phyloP scores from a whole-genome alignment of 2,797 vertebrate species.

The Geotrypetes seraphini region DNA sequence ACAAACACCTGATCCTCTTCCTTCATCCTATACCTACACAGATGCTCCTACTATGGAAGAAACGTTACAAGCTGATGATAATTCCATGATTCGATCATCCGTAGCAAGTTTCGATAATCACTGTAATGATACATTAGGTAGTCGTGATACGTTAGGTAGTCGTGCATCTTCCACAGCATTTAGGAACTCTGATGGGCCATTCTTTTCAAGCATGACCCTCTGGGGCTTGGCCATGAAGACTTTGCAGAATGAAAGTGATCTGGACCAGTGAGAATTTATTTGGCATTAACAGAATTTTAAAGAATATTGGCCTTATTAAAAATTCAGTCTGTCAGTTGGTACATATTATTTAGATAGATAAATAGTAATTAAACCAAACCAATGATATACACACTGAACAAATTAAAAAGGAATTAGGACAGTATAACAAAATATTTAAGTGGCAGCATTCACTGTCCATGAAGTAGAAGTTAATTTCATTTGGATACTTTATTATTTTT shows the following conservation, averaged over 20 bases:
- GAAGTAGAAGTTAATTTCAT: too few species aligned
- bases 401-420: too few species aligned
- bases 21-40: constrained; percentile 37
- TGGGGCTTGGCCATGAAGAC: constrained; percentile 92
- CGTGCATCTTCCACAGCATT: constrained; percentile 32
- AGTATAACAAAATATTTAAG: too few species aligned
- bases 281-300: not conserved
- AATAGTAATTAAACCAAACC: too few species aligned
- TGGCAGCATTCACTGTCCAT: too few species aligned
- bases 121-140: constrained; percentile 40
- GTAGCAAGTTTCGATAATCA: constrained; percentile 51
- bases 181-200: constrained; percentile 64
- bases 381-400: too few species aligned
- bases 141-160: constrained; percentile 36
- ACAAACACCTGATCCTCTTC: constrained; percentile 40
- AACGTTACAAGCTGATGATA: constrained; percentile 23
- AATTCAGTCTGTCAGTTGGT: too few species aligned
- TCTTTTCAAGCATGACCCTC: constrained; percentile 80
- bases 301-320: too few species aligned
- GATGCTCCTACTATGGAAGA: constrained; percentile 28
- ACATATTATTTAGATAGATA: too few species aligned
- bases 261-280: constrained; percentile 48
- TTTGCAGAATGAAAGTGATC: constrained; percentile 75
- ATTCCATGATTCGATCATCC: constrained; percentile 49
- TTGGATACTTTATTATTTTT: too few species aligned